A percentile compares a stretch with the other conserved stretches of the same genome.
These are phyloP conservation scores for Ornithoptera priamus DNA, from an alignment of 2,888 invertebrate genomes.

Conservation along the genomic window DNA sequence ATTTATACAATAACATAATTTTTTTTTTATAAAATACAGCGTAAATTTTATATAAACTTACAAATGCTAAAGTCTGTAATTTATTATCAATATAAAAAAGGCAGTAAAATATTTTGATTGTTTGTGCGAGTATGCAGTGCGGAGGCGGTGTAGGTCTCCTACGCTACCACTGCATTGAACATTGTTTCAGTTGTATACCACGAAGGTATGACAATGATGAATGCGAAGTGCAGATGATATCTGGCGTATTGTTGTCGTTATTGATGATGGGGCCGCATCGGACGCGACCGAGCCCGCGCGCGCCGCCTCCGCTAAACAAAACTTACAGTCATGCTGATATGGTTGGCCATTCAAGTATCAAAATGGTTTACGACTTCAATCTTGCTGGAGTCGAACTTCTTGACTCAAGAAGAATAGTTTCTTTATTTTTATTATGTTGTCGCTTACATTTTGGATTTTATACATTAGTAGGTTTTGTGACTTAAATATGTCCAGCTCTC, in stretches of 20 bases:
- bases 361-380: not conserved
- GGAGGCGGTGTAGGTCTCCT: not conserved
- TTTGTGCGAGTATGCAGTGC: not conserved
- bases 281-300: conserved; percentile 41
- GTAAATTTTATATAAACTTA: too few relatives aligned
- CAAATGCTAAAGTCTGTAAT: not conserved
- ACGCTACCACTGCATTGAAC: conserved; percentile 1
- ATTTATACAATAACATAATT: too few relatives aligned
- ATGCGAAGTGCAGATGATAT: conserved; percentile 39
- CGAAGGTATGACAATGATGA: conserved; percentile 36
- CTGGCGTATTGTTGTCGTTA: conserved; percentile 43
- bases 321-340: not conserved
- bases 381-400: not conserved
- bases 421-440: too few relatives aligned
- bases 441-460: too few relatives aligned
- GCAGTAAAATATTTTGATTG: not conserved
- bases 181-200: conserved; percentile 15
- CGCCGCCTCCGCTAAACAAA: conserved; percentile 39
- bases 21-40: too few relatives aligned
- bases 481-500: too few relatives aligned
- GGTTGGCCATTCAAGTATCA: not conserved
- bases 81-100: not conserved
- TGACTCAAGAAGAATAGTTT: too few relatives aligned
- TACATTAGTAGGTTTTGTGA: too few relatives aligned
- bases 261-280: conserved; percentile 49